Evolutionary conservation across 1,140 invertebrate species (phyloP).

Genomic region (Eueides isabella): DNA sequence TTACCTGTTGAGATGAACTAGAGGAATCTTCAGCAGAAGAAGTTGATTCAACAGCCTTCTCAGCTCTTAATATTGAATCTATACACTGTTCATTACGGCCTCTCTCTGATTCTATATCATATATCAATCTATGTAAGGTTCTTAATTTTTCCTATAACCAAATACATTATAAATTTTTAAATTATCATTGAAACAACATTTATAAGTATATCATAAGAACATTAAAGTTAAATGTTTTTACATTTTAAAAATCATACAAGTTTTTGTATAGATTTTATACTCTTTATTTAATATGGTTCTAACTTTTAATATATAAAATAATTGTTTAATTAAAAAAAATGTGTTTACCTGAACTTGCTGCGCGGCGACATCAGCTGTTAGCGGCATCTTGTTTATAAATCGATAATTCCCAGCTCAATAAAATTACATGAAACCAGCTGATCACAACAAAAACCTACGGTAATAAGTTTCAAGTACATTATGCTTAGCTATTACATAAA

Average conservation of each 20-base stretch:
- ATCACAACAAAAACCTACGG: conserved; percentile 56
- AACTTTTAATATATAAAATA: not conserved
- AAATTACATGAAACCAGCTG: conserved; percentile 62
- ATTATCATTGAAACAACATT: not conserved
- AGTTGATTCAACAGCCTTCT: conserved; percentile 83
- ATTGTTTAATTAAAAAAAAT: not conserved
- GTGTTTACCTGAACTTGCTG: conserved; percentile 86
- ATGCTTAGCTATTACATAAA: not conserved
- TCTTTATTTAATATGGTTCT: not conserved
- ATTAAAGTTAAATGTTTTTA: not conserved
- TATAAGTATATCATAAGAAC: not conserved
- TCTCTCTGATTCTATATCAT: conserved; percentile 91
- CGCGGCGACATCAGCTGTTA: conserved; percentile 89
- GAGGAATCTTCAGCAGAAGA: conserved; percentile 71
- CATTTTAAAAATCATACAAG: not conserved
- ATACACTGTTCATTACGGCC: conserved; percentile 90
- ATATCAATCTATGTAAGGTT: conserved; percentile 88
- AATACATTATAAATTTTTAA: not conserved
- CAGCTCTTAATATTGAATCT: conserved; percentile 89
- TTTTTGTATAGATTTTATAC: not conserved
- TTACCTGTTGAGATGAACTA: conserved; percentile 70
- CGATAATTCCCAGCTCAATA: conserved; percentile 58
- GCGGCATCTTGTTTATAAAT: conserved; percentile 83
- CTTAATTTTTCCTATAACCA: conserved; percentile 88
- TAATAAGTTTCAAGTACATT: not conserved